These are phyloP conservation scores for Channa argus DNA, from an alignment of 2,113 vertebrate species.

Conservation along the genomic window DNA sequence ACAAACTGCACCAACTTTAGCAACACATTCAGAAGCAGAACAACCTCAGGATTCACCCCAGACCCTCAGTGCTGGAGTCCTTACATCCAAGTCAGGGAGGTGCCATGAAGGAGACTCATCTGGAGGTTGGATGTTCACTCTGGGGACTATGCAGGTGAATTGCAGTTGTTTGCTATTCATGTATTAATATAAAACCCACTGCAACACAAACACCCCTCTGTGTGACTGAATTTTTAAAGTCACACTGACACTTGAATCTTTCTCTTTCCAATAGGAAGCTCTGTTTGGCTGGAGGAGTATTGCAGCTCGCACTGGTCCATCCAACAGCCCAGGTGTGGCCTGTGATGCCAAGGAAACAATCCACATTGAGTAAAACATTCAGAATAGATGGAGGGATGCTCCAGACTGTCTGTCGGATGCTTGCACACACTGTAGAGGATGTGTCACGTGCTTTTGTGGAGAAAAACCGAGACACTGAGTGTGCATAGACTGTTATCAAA, in stretches of 20 bases:
- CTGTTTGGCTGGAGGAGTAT: constrained; percentile 68
- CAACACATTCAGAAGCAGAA: constrained; percentile 29
- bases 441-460: constrained; percentile 9
- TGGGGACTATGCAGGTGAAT: constrained; percentile 77
- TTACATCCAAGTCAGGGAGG: constrained; percentile 34
- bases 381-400: constrained; percentile 22
- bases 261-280: constrained; percentile 70
- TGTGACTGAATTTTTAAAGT: not conserved
- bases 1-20: constrained; percentile 25
- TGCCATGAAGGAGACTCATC: constrained; percentile 60
- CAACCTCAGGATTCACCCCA: constrained; percentile 34
- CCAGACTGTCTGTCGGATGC: constrained; percentile 3
- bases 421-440: constrained; percentile 9
- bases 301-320: constrained; percentile 36
- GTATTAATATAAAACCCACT: not conserved
- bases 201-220: not conserved
- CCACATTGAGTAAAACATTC: constrained; percentile 43
- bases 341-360: constrained; percentile 59
- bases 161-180: not conserved
- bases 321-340: constrained; percentile 55
- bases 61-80: not conserved
- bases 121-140: constrained; percentile 71
- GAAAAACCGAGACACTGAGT: not conserved
- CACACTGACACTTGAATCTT: not conserved
- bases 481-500: constrained; percentile 6